phyloP scores from a whole-genome alignment of 1,140 invertebrate genomes.

The Ylistrum balloti region DNA sequence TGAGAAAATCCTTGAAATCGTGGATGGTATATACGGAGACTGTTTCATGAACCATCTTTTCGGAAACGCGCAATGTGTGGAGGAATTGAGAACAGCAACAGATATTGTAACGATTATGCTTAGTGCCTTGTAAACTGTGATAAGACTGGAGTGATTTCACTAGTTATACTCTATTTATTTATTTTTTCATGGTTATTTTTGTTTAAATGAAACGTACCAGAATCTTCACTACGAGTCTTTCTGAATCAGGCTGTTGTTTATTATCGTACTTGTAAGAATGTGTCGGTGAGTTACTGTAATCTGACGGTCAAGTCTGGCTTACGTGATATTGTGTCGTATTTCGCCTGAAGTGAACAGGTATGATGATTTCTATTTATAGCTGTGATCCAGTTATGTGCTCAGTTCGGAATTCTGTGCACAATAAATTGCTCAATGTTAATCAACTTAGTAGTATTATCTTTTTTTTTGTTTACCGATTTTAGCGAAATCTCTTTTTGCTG shows the following conservation, averaged over 20 bases:
- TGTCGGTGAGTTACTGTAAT: background rate
- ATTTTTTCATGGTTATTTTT: background rate
- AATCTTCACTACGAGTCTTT: conserved; percentile 26
- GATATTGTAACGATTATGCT: background rate
- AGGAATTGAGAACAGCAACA: background rate
- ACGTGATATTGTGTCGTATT: background rate
- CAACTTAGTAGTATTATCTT: background rate
- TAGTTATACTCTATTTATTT: too few species aligned
- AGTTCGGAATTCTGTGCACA: background rate
- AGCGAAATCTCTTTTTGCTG: too few species aligned
- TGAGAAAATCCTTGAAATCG: background rate
- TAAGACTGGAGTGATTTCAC: background rate
- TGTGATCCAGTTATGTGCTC: conserved; percentile 5
- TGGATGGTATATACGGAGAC: background rate
- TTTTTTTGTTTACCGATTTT: background rate
- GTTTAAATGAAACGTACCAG: background rate
- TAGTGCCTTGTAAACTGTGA: background rate
- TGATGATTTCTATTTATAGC: conserved; percentile 1
- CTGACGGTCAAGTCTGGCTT: background rate
- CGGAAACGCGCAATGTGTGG: background rate
- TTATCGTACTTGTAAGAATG: background rate
- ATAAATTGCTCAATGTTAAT: conserved; percentile 28
- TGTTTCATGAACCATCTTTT: background rate
- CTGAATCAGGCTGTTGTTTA: background rate
- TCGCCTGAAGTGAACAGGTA: background rate